Conservation (phyloP, 1,140 invertebrate genomes). For the Conus betulinus region DNA sequence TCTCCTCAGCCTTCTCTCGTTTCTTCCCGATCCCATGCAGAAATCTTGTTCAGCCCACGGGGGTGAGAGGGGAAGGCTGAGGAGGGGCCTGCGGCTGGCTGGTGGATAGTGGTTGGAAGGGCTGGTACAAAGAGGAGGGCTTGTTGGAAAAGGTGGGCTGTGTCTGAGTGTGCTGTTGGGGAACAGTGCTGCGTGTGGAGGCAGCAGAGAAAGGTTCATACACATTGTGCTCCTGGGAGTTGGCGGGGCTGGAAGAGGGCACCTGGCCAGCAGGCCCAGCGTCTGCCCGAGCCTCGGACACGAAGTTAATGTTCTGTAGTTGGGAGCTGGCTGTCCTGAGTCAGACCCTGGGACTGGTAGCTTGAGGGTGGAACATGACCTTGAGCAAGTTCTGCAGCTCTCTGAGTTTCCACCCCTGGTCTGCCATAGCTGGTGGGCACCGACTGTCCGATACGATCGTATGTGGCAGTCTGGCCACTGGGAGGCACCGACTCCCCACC, state of each 20-base stretch:
- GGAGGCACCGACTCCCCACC: neutral
- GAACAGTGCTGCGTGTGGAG: conserved; percentile 34
- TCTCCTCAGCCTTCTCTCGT: conserved; percentile 65
- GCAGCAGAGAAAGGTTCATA: conserved; percentile 57
- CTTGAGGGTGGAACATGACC: neutral
- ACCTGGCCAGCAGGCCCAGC: conserved; percentile 51
- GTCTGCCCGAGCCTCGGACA: conserved; percentile 24
- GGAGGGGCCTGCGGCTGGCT: conserved; percentile 14
- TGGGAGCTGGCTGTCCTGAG: conserved; percentile 48
- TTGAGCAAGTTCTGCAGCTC: neutral
- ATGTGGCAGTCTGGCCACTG: neutral
- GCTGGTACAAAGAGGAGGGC: conserved; percentile 11
- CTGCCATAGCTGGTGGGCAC: neutral
- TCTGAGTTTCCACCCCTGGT: neutral
- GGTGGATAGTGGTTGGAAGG: conserved; percentile 7
- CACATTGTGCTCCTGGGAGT: conserved; percentile 50
- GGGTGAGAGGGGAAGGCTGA: conserved; percentile 45
- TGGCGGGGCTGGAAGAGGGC: conserved; percentile 33
- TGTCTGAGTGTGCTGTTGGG: neutral
- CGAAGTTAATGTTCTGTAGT: conserved; percentile 68
- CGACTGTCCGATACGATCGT: neutral
- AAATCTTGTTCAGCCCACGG: conserved; percentile 35
- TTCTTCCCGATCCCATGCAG: conserved; percentile 73
- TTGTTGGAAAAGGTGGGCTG: neutral
- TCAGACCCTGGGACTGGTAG: conserved; percentile 34